Evolutionary conservation across 1,140 invertebrate genomes (phyloP), one percentile per base, ranked within the genome.

Genomic region (Coelopa frigida): DNA sequence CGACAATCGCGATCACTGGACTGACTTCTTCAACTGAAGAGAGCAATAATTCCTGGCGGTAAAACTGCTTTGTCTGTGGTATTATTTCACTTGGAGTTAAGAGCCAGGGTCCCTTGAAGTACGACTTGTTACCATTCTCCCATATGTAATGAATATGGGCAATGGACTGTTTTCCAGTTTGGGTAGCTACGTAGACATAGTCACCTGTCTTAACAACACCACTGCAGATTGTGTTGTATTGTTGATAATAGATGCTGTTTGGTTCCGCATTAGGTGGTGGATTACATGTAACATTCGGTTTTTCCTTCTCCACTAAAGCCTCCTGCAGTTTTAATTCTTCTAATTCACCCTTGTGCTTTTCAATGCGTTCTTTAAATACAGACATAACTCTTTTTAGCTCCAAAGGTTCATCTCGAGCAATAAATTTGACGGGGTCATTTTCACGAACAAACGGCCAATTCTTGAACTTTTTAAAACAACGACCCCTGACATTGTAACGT

Each of bases 401-500:
- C 3, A 94, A 55, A 0, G 80, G 78, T 31, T 82, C 79, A 46
- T 89, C 86, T 42, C 90, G 74, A 2, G 78, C 66, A 10, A 83
- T 63, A 46, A 92, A 70, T 48, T 77, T 78, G 5, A 87, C 70
- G 31, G 81, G 76, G 61, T 77, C 80, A 10, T 78, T 60, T 29
- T 49, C 54, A 6, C 59, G 45, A 4, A 22, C 61, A 11, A 62
- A 80, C 39, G 85, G 84, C 85, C 90, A 94, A 49, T 86, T 81
- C 73, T 97, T 97, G 36, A 96, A 91, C 71, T 97, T 97, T 70
- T 95, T 95, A 67, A 98, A 97, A 50, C 82, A 80, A 51, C 91
- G 78, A 17, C 80, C 79, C 58, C 82, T 84, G 1, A 85, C 83
- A 49, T 84, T 89, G 70, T 99, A 98, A 10, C 94, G 78, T 12